phyloP scores from a whole-genome alignment of 2,888 invertebrate species.

The Trimorus sp. region DNA sequence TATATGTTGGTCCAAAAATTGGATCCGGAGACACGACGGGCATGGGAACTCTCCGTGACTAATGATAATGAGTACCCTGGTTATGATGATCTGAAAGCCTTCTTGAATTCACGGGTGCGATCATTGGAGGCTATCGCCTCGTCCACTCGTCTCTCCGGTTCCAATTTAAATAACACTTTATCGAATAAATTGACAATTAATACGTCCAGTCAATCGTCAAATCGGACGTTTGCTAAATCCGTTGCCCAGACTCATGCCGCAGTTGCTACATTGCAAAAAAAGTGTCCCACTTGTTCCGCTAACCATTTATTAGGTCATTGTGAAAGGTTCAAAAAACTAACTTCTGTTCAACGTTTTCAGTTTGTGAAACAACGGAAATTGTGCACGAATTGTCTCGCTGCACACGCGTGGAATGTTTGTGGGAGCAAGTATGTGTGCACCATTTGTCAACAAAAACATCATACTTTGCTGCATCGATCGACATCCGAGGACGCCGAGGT shows the following conservation, averaged over 20 bases:
- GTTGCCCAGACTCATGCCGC: too few species aligned
- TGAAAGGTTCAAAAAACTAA: not conserved
- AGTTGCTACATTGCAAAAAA: too few species aligned
- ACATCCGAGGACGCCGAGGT: too few species aligned
- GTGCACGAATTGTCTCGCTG: not conserved
- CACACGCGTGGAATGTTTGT: not conserved
- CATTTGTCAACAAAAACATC: not conserved
- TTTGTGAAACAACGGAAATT: not conserved
- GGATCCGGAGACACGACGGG: constrained; percentile 3
- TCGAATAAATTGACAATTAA: not conserved
- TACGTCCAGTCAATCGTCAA: not conserved
- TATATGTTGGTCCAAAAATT: constrained; percentile 10
- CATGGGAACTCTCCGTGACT: not conserved
- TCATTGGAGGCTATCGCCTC: too few species aligned
- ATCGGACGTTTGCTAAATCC: too few species aligned
- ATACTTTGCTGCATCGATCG: not conserved
- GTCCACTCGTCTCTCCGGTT: too few species aligned
- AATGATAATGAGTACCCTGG: not conserved
- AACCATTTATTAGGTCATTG: not conserved
- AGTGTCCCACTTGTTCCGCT: constrained; percentile 2
- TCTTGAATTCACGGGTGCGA: not conserved
- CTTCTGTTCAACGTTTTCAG: not conserved
- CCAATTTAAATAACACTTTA: too few species aligned
- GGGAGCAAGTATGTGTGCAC: not conserved
- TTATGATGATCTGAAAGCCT: not conserved